Percentiles rank a stretch among this genome's conserved stretches.
phyloP scores from a whole-genome alignment of 2,797 vertebrate genomes.

The Pipistrellus pipistrellus region DNA sequence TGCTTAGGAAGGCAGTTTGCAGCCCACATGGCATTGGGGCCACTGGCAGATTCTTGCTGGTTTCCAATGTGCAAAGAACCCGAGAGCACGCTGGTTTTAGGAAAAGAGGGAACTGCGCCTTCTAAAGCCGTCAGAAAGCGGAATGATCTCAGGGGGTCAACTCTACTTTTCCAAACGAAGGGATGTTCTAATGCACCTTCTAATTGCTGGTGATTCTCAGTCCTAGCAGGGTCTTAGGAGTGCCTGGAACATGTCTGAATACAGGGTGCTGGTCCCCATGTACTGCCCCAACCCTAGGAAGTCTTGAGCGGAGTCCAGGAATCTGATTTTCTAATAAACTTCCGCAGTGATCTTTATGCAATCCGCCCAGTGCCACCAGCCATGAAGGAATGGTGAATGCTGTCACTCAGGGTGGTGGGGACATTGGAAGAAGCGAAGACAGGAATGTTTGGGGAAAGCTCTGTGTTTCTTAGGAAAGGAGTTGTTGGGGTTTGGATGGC shows the following conservation, averaged over 20 bases:
- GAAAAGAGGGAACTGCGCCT: neutral
- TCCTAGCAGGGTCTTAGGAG: neutral
- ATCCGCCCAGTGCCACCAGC: neutral
- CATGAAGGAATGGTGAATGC: neutral
- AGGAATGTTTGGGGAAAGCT: neutral
- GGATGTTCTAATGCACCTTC: neutral
- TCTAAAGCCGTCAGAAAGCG: neutral
- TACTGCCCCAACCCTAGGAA: neutral
- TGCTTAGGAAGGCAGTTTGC: neutral
- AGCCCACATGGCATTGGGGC: neutral
- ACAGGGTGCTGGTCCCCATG: neutral
- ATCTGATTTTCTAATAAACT: neutral
- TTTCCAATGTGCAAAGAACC: neutral
- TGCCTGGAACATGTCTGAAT: neutral
- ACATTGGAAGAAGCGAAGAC: neutral
- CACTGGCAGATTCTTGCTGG: neutral
- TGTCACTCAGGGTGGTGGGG: neutral
- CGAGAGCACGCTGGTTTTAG: neutral
- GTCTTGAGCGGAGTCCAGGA: neutral
- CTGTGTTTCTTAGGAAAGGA: slow-evolving; percentile 2
- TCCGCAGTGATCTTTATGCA: neutral
- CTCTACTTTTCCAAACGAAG: neutral
- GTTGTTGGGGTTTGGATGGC: neutral
- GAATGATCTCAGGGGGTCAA: neutral
- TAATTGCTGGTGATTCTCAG: neutral